A percentile compares a stretch with the other conserved stretches of the same genome.
phyloP scores from a whole-genome alignment of 2,113 vertebrate species.

The Thermophis baileyi region DNA sequence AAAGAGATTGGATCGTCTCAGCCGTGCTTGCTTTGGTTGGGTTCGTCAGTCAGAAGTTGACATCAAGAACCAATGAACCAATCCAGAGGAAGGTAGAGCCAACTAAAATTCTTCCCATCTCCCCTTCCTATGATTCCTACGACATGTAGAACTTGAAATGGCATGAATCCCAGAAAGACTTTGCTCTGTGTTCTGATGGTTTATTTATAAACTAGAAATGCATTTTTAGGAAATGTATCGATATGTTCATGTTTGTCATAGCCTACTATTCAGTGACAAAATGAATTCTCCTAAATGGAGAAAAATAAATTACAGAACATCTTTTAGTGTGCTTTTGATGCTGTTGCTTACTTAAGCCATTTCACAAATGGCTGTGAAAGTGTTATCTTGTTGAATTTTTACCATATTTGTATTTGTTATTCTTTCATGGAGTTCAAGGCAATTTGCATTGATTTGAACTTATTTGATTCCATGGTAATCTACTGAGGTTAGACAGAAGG shows the following conservation, averaged over 20 bases:
- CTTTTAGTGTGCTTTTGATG: slow-evolving; percentile 17
- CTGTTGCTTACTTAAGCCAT: not conserved
- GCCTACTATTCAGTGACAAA: not conserved
- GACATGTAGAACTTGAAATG: not conserved
- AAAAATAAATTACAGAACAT: not conserved
- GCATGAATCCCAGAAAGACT: not conserved
- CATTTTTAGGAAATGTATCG: not conserved
- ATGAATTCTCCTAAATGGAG: too few relatives aligned
- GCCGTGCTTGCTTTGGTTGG: too few relatives aligned
- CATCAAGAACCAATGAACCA: not conserved
- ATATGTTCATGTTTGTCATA: not conserved
- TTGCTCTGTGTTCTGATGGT: not conserved
- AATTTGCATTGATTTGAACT: not conserved
- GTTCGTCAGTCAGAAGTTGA: too few relatives aligned
- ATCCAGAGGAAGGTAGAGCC: not conserved
- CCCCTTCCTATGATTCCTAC: not conserved
- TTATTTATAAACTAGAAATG: not conserved
- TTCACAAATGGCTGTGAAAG: not conserved
- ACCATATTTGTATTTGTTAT: not conserved
- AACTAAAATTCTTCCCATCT: not conserved
- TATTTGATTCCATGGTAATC: not conserved
- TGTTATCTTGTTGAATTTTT: not conserved
- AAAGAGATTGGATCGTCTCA: too few relatives aligned
- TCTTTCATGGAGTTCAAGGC: not conserved
- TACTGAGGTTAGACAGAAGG: not conserved